These are phyloP conservation scores for Drosophila anceps DNA, from an alignment of 2,888 invertebrate species.

Conservation along the genomic window DNA sequence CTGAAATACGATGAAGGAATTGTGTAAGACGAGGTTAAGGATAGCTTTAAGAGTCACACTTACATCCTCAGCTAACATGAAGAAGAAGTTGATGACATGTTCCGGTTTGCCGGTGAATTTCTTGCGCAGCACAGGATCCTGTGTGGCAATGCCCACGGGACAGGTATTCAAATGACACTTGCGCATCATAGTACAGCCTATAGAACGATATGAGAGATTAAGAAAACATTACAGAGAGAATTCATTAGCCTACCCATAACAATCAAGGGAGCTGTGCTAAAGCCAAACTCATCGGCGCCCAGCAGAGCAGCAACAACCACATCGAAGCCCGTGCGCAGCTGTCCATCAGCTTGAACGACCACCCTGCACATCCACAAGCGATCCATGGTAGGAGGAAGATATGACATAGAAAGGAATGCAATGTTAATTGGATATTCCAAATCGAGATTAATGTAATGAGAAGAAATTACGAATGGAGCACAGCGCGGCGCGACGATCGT, in stretches of 20 bases:
- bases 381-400: slow-evolving; percentile 57
- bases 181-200: slow-evolving; percentile 99
- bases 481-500: slow-evolving; percentile 81
- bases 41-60: slow-evolving; percentile 27
- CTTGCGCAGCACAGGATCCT: slow-evolving; percentile 96
- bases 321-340: slow-evolving; percentile 97
- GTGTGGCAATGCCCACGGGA: slow-evolving; percentile 99
- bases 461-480: slow-evolving; percentile 85
- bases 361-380: slow-evolving; percentile 87
- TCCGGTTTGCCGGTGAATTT: slow-evolving; percentile 99
- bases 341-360: slow-evolving; percentile 98
- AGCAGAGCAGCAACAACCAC: slow-evolving; percentile 97
- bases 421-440: slow-evolving; percentile 67
- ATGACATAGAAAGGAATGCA: slow-evolving; percentile 78
- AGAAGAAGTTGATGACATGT: slow-evolving; percentile 98
- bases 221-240: no score
- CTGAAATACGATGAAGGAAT: slow-evolving; percentile 84
- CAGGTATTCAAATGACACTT: slow-evolving; percentile 99
- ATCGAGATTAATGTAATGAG: slow-evolving; percentile 71
- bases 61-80: slow-evolving; percentile 99
- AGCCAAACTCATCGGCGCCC: slow-evolving; percentile 99
- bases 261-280: slow-evolving; percentile 99
- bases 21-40: neutral
- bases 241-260: slow-evolving; percentile 90
- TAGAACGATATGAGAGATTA: neutral